Conservation (phyloP, 2,888 invertebrate genomes). For the Dryadula phaetusa region DNA sequence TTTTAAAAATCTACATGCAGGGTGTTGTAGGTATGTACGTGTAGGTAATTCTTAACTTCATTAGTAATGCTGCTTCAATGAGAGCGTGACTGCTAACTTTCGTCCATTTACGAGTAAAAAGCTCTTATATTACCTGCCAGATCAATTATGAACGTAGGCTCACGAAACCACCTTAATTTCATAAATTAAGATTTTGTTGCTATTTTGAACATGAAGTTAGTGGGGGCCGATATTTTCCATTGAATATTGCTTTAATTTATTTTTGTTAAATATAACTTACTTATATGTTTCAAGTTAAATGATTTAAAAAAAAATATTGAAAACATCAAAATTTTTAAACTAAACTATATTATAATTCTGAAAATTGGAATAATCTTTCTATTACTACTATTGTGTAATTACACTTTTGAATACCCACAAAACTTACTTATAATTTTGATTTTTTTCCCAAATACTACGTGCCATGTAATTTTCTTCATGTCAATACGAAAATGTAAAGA, state of each 20-base stretch:
- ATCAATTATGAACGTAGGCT: slow-evolving; percentile 18
- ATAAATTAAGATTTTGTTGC: neutral
- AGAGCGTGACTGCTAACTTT: slow-evolving; percentile 71
- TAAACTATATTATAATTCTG: too few species aligned
- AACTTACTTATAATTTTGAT: neutral
- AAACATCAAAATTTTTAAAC: too few species aligned
- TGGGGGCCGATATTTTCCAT: too few species aligned
- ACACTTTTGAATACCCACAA: neutral
- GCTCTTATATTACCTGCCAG: slow-evolving; percentile 31
- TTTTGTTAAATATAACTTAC: too few species aligned
- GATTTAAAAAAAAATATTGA: too few species aligned
- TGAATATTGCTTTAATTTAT: too few species aligned
- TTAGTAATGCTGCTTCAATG: slow-evolving; percentile 61
- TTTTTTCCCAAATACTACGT: too few species aligned
- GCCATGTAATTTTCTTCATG: neutral
- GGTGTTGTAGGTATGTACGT: neutral
- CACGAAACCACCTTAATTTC: neutral
- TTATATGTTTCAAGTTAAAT: too few species aligned
- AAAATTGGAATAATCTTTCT: too few species aligned
- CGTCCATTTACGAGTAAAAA: slow-evolving; percentile 46
- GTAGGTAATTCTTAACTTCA: slow-evolving; percentile 62
- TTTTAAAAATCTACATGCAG: neutral
- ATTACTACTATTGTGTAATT: too few species aligned
- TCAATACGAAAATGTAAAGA: neutral
- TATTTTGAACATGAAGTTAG: too few species aligned